phyloP scores from a whole-genome alignment of 2,888 invertebrate species.

The Volucella bombylans region DNA sequence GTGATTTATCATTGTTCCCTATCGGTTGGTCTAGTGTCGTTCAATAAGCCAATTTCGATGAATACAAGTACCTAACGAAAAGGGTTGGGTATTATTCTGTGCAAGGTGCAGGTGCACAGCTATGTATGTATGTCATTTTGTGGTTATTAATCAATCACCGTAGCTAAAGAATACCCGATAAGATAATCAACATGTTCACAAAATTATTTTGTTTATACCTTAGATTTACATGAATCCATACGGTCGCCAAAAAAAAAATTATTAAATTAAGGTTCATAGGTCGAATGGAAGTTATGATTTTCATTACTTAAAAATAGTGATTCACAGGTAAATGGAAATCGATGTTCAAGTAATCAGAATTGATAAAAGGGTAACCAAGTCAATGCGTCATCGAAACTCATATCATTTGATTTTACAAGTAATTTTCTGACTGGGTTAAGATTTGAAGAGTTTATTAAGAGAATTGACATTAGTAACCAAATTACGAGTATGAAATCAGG shows the following conservation, averaged over 20 bases:
- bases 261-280: background rate
- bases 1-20: slow-evolving; percentile 32
- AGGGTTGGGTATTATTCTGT: background rate
- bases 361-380: too few relatives aligned
- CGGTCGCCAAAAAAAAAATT: too few relatives aligned
- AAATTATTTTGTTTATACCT: background rate
- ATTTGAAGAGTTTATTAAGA: too few relatives aligned
- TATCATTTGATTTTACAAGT: too few relatives aligned
- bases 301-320: too few relatives aligned
- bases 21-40: background rate
- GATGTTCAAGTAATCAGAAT: too few relatives aligned
- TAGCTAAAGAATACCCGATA: slow-evolving; percentile 1
- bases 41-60: background rate
- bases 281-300: background rate
- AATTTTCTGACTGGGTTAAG: too few relatives aligned
- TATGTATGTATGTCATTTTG: slow-evolving; percentile 7
- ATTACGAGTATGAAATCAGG: too few relatives aligned
- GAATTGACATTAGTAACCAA: too few relatives aligned
- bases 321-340: too few relatives aligned
- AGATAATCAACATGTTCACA: slow-evolving; percentile 10
- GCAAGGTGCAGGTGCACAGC: slow-evolving; percentile 2
- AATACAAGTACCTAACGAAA: background rate
- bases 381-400: too few relatives aligned
- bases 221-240: background rate
- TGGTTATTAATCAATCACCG: slow-evolving; percentile 28